Percentiles rank a stretch among this genome's conserved stretches.
These are phyloP conservation scores for Rhodeus uyekii DNA, from an alignment of 2,797 vertebrate genomes.

Conservation along the genomic window DNA sequence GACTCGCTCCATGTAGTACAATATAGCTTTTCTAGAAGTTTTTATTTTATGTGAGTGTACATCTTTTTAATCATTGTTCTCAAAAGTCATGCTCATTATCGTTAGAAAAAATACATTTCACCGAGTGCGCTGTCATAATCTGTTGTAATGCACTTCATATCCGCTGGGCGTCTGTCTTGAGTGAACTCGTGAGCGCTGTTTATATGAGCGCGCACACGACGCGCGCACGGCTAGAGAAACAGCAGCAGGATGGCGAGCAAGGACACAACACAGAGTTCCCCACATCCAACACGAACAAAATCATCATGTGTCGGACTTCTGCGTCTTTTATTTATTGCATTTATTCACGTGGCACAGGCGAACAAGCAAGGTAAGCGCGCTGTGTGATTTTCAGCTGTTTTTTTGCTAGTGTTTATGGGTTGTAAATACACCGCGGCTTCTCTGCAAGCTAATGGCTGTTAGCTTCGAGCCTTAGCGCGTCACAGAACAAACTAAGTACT, in stretches of 20 bases:
- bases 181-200: slow-evolving; percentile 39
- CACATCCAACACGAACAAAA: slow-evolving; percentile 61
- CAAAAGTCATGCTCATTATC: background rate
- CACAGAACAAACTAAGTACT: background rate
- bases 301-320: slow-evolving; percentile 69
- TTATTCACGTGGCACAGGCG: slow-evolving; percentile 77
- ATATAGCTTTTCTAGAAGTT: too few species aligned
- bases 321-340: slow-evolving; percentile 83
- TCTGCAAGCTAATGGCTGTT: slow-evolving; percentile 49
- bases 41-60: background rate
- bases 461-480: slow-evolving; percentile 26
- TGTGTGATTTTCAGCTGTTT: slow-evolving; percentile 61
- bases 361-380: slow-evolving; percentile 76
- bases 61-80: too few species aligned
- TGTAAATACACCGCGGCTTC: slow-evolving; percentile 63
- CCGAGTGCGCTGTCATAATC: background rate
- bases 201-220: slow-evolving; percentile 68
- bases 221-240: slow-evolving; percentile 52
- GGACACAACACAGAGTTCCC: slow-evolving; percentile 60
- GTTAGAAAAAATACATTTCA: background rate
- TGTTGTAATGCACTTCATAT: slow-evolving; percentile 38
- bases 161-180: slow-evolving; percentile 41
- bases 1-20: background rate
- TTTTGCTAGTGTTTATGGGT: slow-evolving; percentile 21
- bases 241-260: slow-evolving; percentile 76